Percentiles rank a stretch among this genome's conserved stretches.
phyloP scores from a whole-genome alignment of 1,140 invertebrate genomes.

The Calliopsis andreniformis region DNA sequence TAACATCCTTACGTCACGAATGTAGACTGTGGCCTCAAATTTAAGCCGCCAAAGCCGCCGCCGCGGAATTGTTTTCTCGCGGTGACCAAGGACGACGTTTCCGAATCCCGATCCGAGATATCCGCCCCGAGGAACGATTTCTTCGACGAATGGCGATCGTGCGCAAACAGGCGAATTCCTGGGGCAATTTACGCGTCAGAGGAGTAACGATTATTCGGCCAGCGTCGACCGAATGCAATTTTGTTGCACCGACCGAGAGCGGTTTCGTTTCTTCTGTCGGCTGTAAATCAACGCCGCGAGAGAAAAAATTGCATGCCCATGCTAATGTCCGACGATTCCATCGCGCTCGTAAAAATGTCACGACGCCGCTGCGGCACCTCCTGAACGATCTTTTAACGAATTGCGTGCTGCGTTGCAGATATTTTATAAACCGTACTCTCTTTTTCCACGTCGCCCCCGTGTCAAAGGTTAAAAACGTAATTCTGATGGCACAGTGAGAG shows the following conservation, averaged over 20 bases:
- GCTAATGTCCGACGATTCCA: constrained; percentile 37
- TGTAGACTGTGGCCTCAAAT: constrained; percentile 57
- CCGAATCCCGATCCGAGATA: constrained; percentile 6
- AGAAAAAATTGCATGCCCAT: constrained; percentile 31
- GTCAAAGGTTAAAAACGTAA: constrained; percentile 4
- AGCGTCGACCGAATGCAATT: neutral
- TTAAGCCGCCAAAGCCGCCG: constrained; percentile 24
- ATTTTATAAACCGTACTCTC: constrained; percentile 19
- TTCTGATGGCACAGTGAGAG: no score
- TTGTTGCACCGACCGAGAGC: neutral
- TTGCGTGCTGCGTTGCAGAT: neutral
- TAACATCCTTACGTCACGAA: constrained; percentile 63
- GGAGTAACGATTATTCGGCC: no score
- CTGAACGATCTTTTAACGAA: constrained; percentile 18
- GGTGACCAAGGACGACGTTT: constrained; percentile 28
- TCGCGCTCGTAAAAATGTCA: constrained; percentile 45
- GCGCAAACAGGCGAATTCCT: neutral
- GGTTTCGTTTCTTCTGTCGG: neutral
- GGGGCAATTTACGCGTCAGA: no score
- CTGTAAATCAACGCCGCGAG: constrained; percentile 32
- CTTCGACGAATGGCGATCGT: neutral
- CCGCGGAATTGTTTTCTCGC: constrained; percentile 14
- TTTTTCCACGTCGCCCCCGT: constrained; percentile 1
- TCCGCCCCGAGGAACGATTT: neutral
- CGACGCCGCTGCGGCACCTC: neutral